Evolutionary conservation across 2,888 invertebrate species (phyloP).

Genomic region (Dexiosoma caninum): DNA sequence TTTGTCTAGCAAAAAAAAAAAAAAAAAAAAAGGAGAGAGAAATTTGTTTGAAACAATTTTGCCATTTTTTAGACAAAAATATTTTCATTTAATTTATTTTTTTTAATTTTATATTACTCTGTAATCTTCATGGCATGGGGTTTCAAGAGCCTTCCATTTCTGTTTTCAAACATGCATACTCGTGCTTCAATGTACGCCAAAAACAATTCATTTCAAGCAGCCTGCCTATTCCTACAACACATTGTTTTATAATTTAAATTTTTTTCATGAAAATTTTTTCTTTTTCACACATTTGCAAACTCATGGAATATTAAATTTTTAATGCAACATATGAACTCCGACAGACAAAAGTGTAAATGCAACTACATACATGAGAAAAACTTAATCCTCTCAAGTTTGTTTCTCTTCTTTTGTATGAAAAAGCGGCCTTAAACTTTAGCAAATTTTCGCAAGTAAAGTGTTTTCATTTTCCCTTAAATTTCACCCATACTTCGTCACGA

Average conservation of each 20-base stretch:
- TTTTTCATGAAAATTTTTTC: constrained; percentile 9
- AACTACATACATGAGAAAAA: neutral
- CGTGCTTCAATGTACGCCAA: constrained; percentile 8
- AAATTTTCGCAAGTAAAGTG: neutral
- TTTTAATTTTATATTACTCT: neutral
- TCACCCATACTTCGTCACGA: constrained; percentile 15
- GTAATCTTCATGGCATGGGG: constrained; percentile 2
- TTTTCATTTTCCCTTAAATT: constrained; percentile 14
- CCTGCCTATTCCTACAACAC: neutral
- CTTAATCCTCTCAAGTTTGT: neutral
- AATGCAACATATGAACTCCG: neutral
- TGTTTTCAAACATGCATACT: too few species aligned
- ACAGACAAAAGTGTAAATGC: neutral
- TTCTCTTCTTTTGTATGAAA: neutral
- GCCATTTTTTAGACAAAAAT: constrained; percentile 16
- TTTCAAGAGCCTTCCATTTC: constrained; percentile 10
- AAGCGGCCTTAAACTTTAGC: neutral
- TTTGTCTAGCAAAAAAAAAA: neutral
- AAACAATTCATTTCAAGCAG: neutral
- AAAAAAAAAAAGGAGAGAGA: too few species aligned
- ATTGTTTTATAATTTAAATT: neutral
- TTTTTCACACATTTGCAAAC: constrained; percentile 44
- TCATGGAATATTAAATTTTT: constrained; percentile 45
- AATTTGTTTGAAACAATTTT: constrained; percentile 12
- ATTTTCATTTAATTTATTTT: constrained; percentile 12